These are phyloP conservation scores for Gobio occitaniae DNA, from an alignment of 2,797 vertebrate genomes.

Conservation along the genomic window DNA sequence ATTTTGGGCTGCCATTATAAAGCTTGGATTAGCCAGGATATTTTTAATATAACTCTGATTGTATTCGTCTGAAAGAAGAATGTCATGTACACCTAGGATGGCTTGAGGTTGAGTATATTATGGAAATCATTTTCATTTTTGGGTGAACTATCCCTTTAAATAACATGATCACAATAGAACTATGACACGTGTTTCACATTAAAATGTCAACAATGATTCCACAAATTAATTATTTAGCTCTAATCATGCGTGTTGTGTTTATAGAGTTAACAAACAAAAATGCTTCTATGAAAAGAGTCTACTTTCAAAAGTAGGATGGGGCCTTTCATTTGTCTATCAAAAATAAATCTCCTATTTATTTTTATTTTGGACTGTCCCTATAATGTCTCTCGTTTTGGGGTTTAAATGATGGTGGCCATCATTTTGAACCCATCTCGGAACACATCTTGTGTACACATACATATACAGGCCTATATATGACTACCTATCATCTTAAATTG, in stretches of 20 bases:
- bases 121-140: too few species aligned
- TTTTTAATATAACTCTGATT: too few species aligned
- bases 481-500: slow-evolving; percentile 18
- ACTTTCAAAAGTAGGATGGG: background rate
- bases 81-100: too few species aligned
- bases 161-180: background rate
- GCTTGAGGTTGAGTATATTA: too few species aligned
- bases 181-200: background rate
- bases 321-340: background rate
- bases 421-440: background rate
- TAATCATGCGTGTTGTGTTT: background rate
- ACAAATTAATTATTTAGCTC: background rate
- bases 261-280: background rate
- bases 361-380: too few species aligned
- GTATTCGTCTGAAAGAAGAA: too few species aligned
- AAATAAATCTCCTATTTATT: background rate
- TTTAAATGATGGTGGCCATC: background rate
- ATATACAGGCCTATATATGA: background rate
- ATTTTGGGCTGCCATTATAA: too few species aligned
- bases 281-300: background rate
- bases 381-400: background rate
- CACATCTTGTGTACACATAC: background rate
- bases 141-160: too few species aligned
- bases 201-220: background rate
- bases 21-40: too few species aligned